phyloP scores from a whole-genome alignment of 2,797 vertebrate genomes.

The Fringilla coelebs region DNA sequence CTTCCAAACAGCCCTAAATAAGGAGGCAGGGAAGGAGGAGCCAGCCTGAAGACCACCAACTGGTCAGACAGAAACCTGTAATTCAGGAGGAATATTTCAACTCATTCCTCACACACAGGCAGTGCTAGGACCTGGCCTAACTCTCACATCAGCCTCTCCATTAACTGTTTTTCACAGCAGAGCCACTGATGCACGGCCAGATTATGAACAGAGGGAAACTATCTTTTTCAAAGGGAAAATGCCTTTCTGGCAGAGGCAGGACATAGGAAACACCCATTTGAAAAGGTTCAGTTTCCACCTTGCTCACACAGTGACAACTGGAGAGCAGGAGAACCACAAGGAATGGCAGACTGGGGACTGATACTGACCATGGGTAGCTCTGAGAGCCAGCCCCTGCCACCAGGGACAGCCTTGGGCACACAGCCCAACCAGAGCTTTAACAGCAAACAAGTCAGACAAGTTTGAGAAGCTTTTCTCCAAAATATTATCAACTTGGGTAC shows the following conservation, averaged over 20 bases:
- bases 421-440: fast-evolving
- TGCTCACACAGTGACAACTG: not conserved
- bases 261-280: not conserved
- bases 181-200: not conserved
- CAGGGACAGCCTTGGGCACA: not conserved
- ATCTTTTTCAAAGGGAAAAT: not conserved
- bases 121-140: not conserved
- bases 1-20: not conserved
- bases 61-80: not conserved
- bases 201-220: not conserved
- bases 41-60: not conserved
- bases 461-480: not conserved
- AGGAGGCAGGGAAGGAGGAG: not conserved
- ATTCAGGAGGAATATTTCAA: not conserved
- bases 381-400: not conserved
- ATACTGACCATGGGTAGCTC: not conserved
- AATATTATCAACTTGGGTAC: not conserved
- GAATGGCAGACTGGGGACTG: not conserved
- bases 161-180: not conserved
- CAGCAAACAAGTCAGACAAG: not conserved
- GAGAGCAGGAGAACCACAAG: not conserved
- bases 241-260: not conserved
- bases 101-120: fast-evolving
- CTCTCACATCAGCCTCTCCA: not conserved
- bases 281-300: not conserved